phyloP scores from a whole-genome alignment of 2,797 vertebrate species.

The Botia almorhae region DNA sequence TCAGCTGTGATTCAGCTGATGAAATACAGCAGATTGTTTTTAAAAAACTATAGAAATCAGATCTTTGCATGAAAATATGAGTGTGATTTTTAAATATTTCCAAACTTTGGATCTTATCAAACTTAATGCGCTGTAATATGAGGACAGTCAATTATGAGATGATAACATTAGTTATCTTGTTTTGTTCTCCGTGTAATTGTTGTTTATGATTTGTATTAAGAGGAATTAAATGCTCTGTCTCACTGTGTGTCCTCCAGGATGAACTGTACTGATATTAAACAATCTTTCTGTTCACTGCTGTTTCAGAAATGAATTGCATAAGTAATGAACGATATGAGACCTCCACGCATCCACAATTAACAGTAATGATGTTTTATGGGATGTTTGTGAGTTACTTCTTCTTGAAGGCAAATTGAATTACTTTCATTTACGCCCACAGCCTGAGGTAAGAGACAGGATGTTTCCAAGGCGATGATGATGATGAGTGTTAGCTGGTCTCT shows the following conservation, averaged over 20 bases:
- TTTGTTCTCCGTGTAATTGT: background rate
- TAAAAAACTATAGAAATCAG: too few relatives aligned
- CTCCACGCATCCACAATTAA: conserved; percentile 48
- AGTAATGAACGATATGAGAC: conserved; percentile 45
- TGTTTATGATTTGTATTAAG: background rate
- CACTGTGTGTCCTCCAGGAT: background rate
- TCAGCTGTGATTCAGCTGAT: conserved; percentile 18
- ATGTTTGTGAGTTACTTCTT: conserved; percentile 51
- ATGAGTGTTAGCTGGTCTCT: conserved; percentile 41
- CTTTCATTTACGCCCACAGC: conserved; percentile 46
- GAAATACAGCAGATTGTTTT: background rate
- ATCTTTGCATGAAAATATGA: background rate
- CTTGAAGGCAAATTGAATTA: conserved; percentile 52
- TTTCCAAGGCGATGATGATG: conserved; percentile 46
- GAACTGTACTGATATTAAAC: conserved; percentile 8
- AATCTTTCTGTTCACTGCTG: conserved; percentile 26
- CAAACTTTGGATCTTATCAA: background rate
- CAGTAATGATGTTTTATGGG: conserved; percentile 49
- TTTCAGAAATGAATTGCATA: conserved; percentile 67
- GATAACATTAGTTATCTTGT: background rate
- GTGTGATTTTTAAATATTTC: background rate
- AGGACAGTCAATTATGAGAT: background rate
- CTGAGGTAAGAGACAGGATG: conserved; percentile 49
- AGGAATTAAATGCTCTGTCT: conserved; percentile 12
- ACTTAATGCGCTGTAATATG: background rate